Base-by-base conservation (phyloP, 2,888 invertebrate genomes). In the Scaptomyza cyrtandrae region DNA sequence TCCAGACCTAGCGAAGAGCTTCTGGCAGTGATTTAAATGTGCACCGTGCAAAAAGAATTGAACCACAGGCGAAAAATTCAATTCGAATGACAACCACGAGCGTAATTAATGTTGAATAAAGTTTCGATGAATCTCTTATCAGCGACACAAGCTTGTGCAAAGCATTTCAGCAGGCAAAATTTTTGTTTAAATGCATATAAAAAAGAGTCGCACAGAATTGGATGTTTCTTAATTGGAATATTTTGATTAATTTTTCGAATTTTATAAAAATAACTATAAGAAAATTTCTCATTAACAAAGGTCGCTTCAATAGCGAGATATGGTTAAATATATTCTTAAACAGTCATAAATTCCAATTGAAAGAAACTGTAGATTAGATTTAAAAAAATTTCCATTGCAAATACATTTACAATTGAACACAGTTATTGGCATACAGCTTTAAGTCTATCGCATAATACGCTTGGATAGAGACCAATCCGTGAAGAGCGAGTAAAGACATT, bases 21-120 rank as follows among this genome's bases (percentile, higher is more conserved):
- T 70, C 71, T 56, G 78, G 72, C 71, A 49, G 64, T 86, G 84
- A 82, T 83, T 82, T 80, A 82, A 82, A 72, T 86, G 63, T 64
- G 68, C 50, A 48, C n/a, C 33, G 45, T 31, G 50, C 54, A 67
- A 78, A 67, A 74, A 55, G 60, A 69, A 76, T 59, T 66, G 64
- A 57, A 58, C 45, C 52, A 46, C 61, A 67, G 53, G 54, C 50
- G 41, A n/a, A 35, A 55, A 57, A 68, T 62, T 56, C 83, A 73
- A 73, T 80, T 80, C 48, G 69, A 64, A 63, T 62, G 27, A 13
- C 63, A 85, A 76, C 82, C 82, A 65, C 85, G 63, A 60, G 48
- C 64, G 81, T 74, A 83, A 83, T 83, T 83, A 83, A 79, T 74
- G 79, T 81, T 78, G 67, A 72, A 87, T 76, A 68, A 79, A 75